A percentile compares a stretch with the other conserved stretches of the same genome.
Conservation (phyloP, 2,113 vertebrate species). For the Corvus cornix region DNA sequence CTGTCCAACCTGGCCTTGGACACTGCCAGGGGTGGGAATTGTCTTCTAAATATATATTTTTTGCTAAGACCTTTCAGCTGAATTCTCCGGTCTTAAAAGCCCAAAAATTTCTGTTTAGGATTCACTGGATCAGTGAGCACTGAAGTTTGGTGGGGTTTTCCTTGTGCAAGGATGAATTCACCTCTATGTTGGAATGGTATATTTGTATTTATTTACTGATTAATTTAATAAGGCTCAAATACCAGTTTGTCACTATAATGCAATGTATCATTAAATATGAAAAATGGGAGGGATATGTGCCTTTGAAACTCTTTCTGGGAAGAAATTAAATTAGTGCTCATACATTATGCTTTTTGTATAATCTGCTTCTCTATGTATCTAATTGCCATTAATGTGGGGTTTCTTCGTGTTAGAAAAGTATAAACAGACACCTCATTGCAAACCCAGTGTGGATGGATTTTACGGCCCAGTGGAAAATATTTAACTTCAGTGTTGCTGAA, state of each 20-base stretch:
- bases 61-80: not conserved
- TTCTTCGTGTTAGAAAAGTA: not conserved
- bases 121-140: not conserved
- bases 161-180: not conserved
- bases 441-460: not conserved
- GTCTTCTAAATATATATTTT: not conserved
- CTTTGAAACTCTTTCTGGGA: not conserved
- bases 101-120: not conserved
- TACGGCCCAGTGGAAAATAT: not conserved
- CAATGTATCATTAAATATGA: not conserved
- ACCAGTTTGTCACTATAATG: not conserved
- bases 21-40: not conserved
- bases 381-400: not conserved
- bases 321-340: not conserved
- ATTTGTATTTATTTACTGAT: not conserved
- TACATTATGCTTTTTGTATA: not conserved
- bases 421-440: not conserved
- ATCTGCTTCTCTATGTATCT: not conserved
- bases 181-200: accelerated
- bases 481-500: not conserved
- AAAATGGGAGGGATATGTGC: not conserved
- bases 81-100: not conserved
- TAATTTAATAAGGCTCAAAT: not conserved
- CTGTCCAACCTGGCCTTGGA: not conserved
- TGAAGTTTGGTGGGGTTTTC: not conserved